Percentiles rank a stretch among this genome's conserved stretches.
phyloP scores from a whole-genome alignment of 2,888 invertebrate genomes.

The Anorthoa munda region DNA sequence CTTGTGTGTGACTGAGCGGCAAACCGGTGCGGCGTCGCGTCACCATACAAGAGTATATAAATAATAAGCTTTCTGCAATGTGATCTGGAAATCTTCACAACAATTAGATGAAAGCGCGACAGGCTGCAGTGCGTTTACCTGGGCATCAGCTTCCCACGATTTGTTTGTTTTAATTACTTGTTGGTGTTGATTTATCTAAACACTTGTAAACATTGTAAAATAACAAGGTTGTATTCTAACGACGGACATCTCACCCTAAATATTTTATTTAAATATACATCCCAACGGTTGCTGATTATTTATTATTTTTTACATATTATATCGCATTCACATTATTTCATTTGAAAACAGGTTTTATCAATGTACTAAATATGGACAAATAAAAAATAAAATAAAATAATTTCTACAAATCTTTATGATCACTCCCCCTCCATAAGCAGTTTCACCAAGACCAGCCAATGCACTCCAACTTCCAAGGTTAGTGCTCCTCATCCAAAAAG shows the following conservation, averaged over 20 bases:
- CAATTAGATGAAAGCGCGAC: slow-evolving; percentile 79
- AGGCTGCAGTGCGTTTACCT: slow-evolving; percentile 54
- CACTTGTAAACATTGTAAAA: background rate
- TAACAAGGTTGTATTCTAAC: background rate
- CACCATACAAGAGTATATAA: slow-evolving; percentile 65
- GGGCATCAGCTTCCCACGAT: slow-evolving; percentile 63
- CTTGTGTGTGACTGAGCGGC: slow-evolving; percentile 67
- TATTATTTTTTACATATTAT: too few species aligned
- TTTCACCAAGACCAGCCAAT: slow-evolving; percentile 6
- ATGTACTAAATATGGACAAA: too few species aligned
- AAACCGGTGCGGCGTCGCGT: slow-evolving; percentile 72
- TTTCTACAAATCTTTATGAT: too few species aligned
- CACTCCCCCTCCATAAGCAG: background rate
- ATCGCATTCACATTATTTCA: too few species aligned
- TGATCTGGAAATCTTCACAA: slow-evolving; percentile 75
- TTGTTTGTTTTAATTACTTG: slow-evolving; percentile 61
- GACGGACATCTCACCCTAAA: too few species aligned
- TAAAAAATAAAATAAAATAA: too few species aligned
- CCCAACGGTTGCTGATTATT: too few species aligned
- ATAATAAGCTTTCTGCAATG: slow-evolving; percentile 82
- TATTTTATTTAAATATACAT: too few species aligned
- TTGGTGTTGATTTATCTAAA: slow-evolving; percentile 7
- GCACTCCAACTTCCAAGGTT: background rate
- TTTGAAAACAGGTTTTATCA: too few species aligned
- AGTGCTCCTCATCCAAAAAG: slow-evolving; percentile 26